Evolutionary conservation across 2,797 vertebrate species (phyloP), one percentile per base, ranked within the genome.

Genomic region (Phataginus tricuspis): DNA sequence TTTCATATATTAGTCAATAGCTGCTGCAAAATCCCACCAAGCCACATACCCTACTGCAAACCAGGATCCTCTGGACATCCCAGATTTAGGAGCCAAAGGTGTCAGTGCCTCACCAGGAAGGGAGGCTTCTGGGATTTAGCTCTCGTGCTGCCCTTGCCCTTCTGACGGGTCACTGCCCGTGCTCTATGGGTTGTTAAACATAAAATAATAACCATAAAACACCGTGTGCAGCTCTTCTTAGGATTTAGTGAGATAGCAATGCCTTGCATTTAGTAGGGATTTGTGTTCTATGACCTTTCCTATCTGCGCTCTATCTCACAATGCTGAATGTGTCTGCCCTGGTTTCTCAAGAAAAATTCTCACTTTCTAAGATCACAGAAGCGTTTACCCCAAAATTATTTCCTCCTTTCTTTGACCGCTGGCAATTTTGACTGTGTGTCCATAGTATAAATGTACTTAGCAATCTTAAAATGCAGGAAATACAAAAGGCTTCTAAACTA

Each of bases 391-490:
- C 11, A 6, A 42, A 71, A 64, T 89, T 61, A 84, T 63, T 51
- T 72, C 45, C 27, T 92, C 45, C 49, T 86, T 89, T 66, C 64
- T 84, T 75, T 42, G 75, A 66, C 51, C 6, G 18, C 31, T 93
- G 55, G 34, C 3, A 82, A 68, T 68, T 45, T 55, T 94, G 72
- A 91, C 37, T 53, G 42, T 1, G 21, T 57, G 39, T 27, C 45
- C 59, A 53, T 37, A 59, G 23, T 27, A 14, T 21, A 68, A 51
- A 77, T 42, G 8, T 85, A 31, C 85, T 85, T 71, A 64, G 42
- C 14, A 49, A 68, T 75, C 53, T 86, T 84, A 94, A 86, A 78
- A 82, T 63, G 63, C 15, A 92, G 19, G 34, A 74, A 89, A 95
- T 82, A 55, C 18, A 61, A 86, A 77, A 25, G 11, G 59, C 74